Evolutionary conservation across 1,140 invertebrate genomes (phyloP), one percentile per base, ranked within the genome.

Genomic region (Trichonephila inaurata): DNA sequence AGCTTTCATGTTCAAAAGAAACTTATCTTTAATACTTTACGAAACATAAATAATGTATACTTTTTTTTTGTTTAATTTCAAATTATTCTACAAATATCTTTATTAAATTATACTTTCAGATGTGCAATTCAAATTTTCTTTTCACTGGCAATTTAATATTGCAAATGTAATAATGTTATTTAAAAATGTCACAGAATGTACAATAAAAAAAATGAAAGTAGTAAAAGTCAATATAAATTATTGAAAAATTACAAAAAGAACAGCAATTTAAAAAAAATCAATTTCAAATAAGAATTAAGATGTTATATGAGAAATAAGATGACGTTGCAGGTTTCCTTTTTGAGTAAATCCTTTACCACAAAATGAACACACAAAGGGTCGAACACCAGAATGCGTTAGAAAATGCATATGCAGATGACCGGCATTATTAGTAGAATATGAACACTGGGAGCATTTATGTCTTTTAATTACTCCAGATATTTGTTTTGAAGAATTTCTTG

Each of bases 291-390:
- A 1, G 3, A 58, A 58, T 51, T 51, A 85, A 51, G 58, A 24
- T 60, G 3, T 44, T 19, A 92, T 28, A 64, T 93, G 91, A 60
- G 33, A 69, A 28, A 87, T 87, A 28, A 87, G 19, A 89, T 93
- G 92, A 24, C 92, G 44, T 6, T 89, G n/a, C 33, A 93, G 19
- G 28, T 93, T 89, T 44, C 58, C 69, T 44, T 93, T 93, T 24
- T 69, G 69, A 19, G 96, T 94, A 95, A 97, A 97, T 1, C 96
- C 95, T 94, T 97, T 97, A 28, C 95, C 95, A 94, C 96, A 97
- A 69, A 96, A 95, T 51, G 96, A 96, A 95, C 96, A 97, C 0
- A 96, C 94, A 95, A 96, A 97, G 12, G 97, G 97, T 66, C 96
- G 94, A 94, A 97, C 96, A 94, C 97, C 96, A 8, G 96, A 96